phyloP scores from a whole-genome alignment of 2,797 vertebrate species.

The Caiman crocodilus region DNA sequence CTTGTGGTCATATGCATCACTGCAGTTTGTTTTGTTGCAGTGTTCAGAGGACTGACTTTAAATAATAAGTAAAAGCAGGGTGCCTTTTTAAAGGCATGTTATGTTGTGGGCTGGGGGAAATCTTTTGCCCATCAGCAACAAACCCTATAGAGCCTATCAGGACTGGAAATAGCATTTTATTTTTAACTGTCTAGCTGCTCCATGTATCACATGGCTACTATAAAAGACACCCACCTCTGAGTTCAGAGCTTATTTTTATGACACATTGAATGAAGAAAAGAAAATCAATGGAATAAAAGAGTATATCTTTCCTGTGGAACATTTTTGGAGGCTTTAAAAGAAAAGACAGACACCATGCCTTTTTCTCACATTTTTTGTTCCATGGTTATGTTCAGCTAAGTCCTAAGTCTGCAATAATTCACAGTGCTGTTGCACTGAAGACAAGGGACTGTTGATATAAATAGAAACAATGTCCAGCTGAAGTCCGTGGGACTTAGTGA shows the following conservation, averaged over 20 bases:
- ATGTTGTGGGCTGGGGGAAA: background rate
- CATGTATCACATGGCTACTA: background rate
- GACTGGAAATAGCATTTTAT: background rate
- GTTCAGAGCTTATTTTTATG: background rate
- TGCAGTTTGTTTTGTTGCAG: background rate
- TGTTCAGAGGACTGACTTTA: background rate
- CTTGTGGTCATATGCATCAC: slow-evolving; percentile 54
- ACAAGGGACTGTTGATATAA: slow-evolving; percentile 17
- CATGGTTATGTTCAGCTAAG: background rate
- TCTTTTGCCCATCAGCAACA: background rate
- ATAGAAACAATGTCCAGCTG: background rate
- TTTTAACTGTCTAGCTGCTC: background rate
- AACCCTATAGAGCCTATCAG: background rate
- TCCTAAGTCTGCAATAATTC: background rate
- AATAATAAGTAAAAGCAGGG: background rate
- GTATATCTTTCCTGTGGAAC: background rate
- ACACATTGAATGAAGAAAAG: accelerated
- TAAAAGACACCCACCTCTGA: background rate
- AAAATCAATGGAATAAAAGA: background rate
- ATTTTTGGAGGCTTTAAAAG: background rate
- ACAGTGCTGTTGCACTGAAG: background rate
- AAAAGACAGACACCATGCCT: background rate
- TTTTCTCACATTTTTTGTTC: background rate
- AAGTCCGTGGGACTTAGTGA: slow-evolving; percentile 1
- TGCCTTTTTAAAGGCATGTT: background rate